Evolutionary conservation across 1,140 invertebrate genomes (phyloP).

Genomic region (Sycobia sp.): DNA sequence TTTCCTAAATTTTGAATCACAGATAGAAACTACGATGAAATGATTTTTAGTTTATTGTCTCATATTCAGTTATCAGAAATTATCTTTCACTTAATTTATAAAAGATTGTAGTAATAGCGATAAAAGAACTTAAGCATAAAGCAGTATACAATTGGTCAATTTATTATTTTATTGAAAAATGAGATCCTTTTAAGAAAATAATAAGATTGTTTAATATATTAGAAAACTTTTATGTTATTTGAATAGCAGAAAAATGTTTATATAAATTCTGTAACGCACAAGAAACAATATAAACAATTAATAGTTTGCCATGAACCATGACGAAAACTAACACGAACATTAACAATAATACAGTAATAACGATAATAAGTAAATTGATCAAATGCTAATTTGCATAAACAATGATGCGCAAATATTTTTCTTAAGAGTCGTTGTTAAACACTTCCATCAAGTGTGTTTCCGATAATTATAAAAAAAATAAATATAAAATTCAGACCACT

Average conservation of each 20-base stretch:
- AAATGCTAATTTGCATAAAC: no score
- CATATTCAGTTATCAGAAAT: no score
- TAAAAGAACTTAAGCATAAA: no score
- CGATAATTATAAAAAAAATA: slow-evolving; percentile 10
- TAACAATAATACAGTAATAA: slow-evolving; percentile 17
- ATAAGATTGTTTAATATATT: background rate
- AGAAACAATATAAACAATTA: slow-evolving; percentile 2
- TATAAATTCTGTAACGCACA: slow-evolving; percentile 1
- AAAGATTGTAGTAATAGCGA: no score
- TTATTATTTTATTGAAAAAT: no score
- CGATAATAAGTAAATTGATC: slow-evolving; percentile 3
- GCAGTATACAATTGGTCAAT: no score
- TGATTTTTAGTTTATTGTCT: no score
- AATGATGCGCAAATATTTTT: slow-evolving; percentile 37
- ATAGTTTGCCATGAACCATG: no score
- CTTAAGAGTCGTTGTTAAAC: slow-evolving; percentile 28
- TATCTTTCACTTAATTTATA: no score
- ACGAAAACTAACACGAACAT: slow-evolving; percentile 10
- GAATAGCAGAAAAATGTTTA: background rate
- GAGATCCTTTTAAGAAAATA: no score
- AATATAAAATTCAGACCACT: slow-evolving; percentile 24
- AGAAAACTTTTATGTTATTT: background rate
- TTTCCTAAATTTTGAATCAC: no score
- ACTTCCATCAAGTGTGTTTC: slow-evolving; percentile 3
- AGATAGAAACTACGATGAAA: no score